phyloP scores from a whole-genome alignment of 2,888 invertebrate genomes.

The Sinopyrophorus schimmeli region DNA sequence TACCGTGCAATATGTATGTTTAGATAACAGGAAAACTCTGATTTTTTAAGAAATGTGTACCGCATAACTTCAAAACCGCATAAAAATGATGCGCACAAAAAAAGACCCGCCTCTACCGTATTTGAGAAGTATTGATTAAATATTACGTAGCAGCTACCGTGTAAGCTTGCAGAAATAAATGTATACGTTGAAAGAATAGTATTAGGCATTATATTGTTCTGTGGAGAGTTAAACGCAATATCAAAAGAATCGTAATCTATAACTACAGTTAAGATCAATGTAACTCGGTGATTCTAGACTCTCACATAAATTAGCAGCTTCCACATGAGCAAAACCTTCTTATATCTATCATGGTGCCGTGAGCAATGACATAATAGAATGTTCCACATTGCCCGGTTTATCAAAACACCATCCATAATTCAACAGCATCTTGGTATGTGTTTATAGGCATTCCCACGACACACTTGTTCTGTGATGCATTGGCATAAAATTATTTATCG shows the following conservation, averaged over 20 bases:
- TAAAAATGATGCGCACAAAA: no score
- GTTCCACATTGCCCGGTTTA: constrained; percentile 49
- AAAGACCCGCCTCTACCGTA: no score
- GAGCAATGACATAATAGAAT: constrained; percentile 48
- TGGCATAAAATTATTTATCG: constrained; percentile 28
- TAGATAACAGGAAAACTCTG: no score
- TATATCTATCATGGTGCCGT: constrained; percentile 45
- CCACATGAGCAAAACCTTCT: constrained; percentile 37
- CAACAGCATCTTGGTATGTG: constrained; percentile 41
- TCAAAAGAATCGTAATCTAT: constrained; percentile 14
- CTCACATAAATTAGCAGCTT: constrained; percentile 47
- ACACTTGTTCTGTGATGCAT: constrained; percentile 34
- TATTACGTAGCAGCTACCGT: no score
- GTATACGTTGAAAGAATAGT: no score
- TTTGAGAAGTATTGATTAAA: no score
- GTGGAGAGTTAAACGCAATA: constrained; percentile 7
- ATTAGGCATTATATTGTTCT: constrained; percentile 10
- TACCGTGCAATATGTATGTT: no score
- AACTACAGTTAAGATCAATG: constrained; percentile 30
- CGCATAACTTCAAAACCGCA: no score
- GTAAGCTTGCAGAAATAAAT: no score
- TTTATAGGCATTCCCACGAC: constrained; percentile 45
- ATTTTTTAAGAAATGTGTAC: no score
- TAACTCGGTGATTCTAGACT: constrained; percentile 30
- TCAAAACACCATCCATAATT: constrained; percentile 49